Evolutionary conservation across 2,888 invertebrate genomes (phyloP), one percentile per base, ranked within the genome.

Genomic region (Petrolisthes manimaculis): DNA sequence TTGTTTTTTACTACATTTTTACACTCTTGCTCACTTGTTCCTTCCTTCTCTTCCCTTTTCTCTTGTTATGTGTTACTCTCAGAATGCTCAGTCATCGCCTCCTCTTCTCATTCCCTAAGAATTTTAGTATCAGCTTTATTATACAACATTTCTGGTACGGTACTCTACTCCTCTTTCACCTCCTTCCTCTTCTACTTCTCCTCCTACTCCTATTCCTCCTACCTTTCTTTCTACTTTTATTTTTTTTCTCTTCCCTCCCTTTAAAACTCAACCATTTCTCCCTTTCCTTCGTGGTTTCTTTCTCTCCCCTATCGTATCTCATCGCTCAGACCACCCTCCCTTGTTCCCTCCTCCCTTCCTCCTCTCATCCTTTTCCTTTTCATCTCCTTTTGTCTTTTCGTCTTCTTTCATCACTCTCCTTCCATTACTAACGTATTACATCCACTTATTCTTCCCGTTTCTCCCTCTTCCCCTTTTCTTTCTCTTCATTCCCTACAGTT

Each of bases 81-180:
- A 37, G 37, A 37, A 37, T 37, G 37, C 37, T 37, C 37, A 37
- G 37, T 37, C 37, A 61, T 61, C 61, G 12, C 61, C 61, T 61
- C 18, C 18, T 61, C 61, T 18, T 61, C 18, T 9, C 61, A 12
- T 18, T 61, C 18, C 61, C 61, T 1, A 61, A 61, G 61, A 9
- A 1, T 61, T 61, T 75, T 75, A 37, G 37, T 37, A 37, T 37
- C 37, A 37, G 37, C 37, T 1, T 37, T 37, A 37, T 37, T 37
- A 37, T 37, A 37, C 37, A 37, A 37, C 37, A 37, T 37, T 37
- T 2, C 37, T 37, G 37, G 37, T 77, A 77, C 5, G 37, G 37
- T 77, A 77, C 5, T 77, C 9, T 80, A 18, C 21, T 67, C 37
- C 61, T 81, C 69, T 53, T 82, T 24, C 12, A 54, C 71, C 74